Conservation (phyloP, 2,113 vertebrate species). For the Daboia siamensis region DNA sequence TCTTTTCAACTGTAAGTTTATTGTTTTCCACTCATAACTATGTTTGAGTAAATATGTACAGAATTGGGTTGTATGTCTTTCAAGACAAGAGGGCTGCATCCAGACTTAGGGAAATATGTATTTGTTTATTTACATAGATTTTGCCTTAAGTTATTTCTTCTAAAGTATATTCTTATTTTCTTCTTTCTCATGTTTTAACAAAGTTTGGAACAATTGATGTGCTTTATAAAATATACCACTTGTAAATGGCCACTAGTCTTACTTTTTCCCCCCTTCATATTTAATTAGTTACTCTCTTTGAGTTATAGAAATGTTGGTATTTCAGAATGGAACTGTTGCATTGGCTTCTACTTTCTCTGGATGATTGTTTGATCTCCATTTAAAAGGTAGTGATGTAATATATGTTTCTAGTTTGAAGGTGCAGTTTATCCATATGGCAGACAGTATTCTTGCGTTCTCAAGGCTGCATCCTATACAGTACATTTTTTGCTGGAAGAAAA, state of each 20-base stretch:
- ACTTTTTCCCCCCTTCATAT: conserved; percentile 31
- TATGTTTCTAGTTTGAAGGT: background rate
- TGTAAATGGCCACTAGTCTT: conserved; percentile 19
- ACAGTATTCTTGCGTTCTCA: background rate
- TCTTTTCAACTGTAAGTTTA: background rate
- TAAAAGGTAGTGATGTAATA: conserved; percentile 10
- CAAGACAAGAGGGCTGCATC: background rate
- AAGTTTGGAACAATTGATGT: conserved; percentile 22
- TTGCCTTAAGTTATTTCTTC: background rate
- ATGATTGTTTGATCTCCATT: conserved; percentile 28
- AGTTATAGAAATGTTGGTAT: conserved; percentile 41
- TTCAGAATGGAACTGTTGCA: conserved; percentile 40
- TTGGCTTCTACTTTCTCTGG: conserved; percentile 23
- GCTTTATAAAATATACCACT: conserved; percentile 1
- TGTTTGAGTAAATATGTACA: background rate
- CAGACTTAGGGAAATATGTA: background rate
- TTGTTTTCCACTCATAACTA: background rate
- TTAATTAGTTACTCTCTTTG: conserved; percentile 45
- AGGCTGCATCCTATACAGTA: background rate
- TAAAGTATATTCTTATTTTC: background rate
- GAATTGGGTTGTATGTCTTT: background rate
- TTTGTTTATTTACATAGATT: background rate
- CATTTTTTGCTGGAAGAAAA: background rate
- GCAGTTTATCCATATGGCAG: conserved; percentile 2
- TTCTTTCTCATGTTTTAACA: conserved; percentile 10